Conservation (phyloP, 2,113 vertebrate genomes). For the Craseonycteris thonglongyai region DNA sequence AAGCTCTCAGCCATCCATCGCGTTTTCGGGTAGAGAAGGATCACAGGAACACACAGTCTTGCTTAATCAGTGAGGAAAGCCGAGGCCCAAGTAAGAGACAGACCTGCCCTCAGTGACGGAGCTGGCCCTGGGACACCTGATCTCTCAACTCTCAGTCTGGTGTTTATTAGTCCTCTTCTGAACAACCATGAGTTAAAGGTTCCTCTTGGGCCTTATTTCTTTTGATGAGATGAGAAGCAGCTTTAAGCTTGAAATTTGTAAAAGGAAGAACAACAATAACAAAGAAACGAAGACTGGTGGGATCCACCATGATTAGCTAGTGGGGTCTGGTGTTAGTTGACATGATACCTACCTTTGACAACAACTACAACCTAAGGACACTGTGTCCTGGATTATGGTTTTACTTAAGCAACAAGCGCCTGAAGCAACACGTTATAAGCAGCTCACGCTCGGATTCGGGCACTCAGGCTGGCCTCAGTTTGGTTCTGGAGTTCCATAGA, state of each 20-base stretch:
- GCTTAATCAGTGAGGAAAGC: background rate
- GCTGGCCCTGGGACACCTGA: rapidly evolving
- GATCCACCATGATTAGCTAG: background rate
- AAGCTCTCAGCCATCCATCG: background rate
- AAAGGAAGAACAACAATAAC: background rate
- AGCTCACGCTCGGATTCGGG: background rate
- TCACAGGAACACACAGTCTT: background rate
- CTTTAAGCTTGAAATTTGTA: background rate
- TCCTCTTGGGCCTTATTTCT: background rate
- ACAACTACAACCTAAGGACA: background rate
- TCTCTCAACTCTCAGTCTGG: background rate
- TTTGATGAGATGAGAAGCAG: background rate
- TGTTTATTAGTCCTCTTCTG: background rate
- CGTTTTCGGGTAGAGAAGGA: background rate
- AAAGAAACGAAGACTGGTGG: background rate
- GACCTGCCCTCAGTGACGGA: background rate
- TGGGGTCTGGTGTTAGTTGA: background rate
- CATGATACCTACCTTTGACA: background rate
- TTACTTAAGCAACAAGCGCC: background rate
- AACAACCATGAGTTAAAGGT: background rate
- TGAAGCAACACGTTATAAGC: background rate
- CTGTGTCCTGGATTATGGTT: background rate
- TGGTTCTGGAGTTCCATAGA: background rate
- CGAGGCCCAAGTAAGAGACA: background rate
- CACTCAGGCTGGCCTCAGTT: background rate